These are phyloP conservation scores for Lagopus muta DNA, from an alignment of 2,113 vertebrate genomes.

Conservation along the genomic window DNA sequence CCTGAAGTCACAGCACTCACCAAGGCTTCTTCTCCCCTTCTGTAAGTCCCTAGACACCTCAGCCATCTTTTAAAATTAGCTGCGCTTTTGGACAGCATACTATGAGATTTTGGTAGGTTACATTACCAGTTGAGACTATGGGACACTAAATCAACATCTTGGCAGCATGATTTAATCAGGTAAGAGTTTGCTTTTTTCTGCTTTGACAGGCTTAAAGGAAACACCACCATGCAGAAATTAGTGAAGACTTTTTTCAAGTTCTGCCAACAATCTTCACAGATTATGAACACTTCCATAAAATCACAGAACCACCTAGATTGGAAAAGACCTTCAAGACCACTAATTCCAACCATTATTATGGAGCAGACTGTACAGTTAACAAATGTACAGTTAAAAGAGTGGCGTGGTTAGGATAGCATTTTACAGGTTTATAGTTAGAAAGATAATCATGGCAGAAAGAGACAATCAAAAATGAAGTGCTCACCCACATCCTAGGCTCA, in stretches of 20 bases:
- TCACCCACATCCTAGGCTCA: too few relatives aligned
- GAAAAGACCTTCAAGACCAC: not conserved
- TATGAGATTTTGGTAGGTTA: not conserved
- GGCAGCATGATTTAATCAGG: fast-evolving
- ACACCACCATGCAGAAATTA: not conserved
- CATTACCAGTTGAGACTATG: not conserved
- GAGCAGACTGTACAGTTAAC: not conserved
- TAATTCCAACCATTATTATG: not conserved
- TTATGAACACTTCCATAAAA: not conserved
- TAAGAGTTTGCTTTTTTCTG: not conserved
- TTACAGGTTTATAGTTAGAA: too few relatives aligned
- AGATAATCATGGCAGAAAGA: too few relatives aligned
- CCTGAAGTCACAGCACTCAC: not conserved
- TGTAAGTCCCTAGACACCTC: not conserved
- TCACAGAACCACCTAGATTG: not conserved
- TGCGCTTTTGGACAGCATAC: not conserved
- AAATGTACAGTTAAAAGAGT: too few relatives aligned
- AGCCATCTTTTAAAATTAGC: conserved; percentile 9
- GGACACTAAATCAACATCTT: not conserved
- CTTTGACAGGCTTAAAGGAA: not conserved
- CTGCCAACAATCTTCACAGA: not conserved
- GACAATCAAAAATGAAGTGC: too few relatives aligned
- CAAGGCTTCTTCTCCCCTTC: not conserved
- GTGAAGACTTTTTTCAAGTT: not conserved
- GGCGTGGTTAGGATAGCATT: too few relatives aligned